A percentile compares a stretch with the other conserved stretches of the same genome.
These are phyloP conservation scores for Epinephelus lanceolatus DNA, from an alignment of 2,113 vertebrate species.

Conservation along the genomic window DNA sequence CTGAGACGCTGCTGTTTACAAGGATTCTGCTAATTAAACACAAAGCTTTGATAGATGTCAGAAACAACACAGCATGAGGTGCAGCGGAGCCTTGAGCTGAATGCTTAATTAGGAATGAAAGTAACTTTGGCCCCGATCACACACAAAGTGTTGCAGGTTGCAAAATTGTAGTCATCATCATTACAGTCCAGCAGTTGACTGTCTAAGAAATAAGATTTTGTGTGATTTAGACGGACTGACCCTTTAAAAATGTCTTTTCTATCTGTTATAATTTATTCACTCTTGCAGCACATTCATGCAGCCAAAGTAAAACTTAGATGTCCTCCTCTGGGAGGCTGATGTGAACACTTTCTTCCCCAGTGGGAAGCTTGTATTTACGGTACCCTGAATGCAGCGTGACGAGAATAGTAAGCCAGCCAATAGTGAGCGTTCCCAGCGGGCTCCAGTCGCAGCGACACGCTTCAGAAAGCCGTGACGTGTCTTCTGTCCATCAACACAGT, in stretches of 20 bases:
- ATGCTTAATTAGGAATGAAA: neutral
- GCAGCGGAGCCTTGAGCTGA: neutral
- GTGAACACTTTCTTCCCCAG: neutral
- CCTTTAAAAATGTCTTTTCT: neutral
- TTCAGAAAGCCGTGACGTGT: conserved; percentile 30
- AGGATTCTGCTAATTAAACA: neutral
- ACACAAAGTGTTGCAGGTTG: neutral
- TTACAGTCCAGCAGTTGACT: no score
- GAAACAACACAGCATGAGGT: neutral
- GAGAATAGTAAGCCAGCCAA: conserved; percentile 5
- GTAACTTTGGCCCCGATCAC: no score
- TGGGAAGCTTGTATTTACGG: conserved; percentile 32
- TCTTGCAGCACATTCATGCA: neutral
- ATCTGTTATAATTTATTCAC: neutral
- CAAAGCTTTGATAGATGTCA: neutral
- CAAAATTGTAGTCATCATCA: no score
- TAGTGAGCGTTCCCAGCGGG: conserved; percentile 14
- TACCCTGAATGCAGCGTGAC: conserved; percentile 30
- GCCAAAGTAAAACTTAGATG: neutral
- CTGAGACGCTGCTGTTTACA: neutral
- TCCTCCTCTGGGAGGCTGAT: neutral
- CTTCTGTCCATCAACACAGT: conserved; percentile 23
- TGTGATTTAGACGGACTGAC: no score
- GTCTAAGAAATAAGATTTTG: no score
- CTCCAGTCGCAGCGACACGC: neutral